Base-by-base conservation (phyloP, 2,888 invertebrate genomes). In the Catocala sponsa region DNA sequence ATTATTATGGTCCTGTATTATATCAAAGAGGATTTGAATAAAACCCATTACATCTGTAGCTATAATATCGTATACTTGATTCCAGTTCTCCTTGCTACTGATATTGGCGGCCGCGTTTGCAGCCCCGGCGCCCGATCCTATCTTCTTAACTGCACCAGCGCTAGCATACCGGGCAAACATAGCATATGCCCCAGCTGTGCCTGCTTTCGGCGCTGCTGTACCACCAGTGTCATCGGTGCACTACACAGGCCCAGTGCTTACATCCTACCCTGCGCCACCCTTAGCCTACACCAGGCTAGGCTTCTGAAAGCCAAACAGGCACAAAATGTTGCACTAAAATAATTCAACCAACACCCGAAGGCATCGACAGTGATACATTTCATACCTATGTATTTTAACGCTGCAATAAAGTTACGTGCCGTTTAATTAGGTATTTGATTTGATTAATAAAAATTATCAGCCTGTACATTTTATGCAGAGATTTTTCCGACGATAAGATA, bases 71-170 rank as follows among this genome's bases (percentile, higher is more conserved):
- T 25, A 25, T 25, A 25, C 25, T 25, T 25, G 25, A 2, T 82
- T 83, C 7, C 80, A 87, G 87, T 58, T 86, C 62, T 70, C 68
- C 63, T 80, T 85, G 69, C 61, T 86, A 63, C 77, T 71, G 32
- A 55, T 82, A 58, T 46, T 87, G 78, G 85, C 82, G 9, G 63
- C 79, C 4, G 86, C 82, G 0, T 76, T 79, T 49, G 84, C 86
- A 4, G 84, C 82, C n/a, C 87, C 87, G 4, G 84, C 81, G 0
- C 82, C 86, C 1, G 81, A 81, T 33, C 85, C 83, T 1, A 78
- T 71, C 0, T 59, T 74, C 32, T 63, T 79, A n/a, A 64, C 64
- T 11, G 44, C 73, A 32, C 65, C 80, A 5, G 61, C 67, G 12
- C 51, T 74, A 38, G 55, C 73, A 25, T 83, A 74, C 76, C 70